These are phyloP conservation scores for Antheraea mylitta DNA, from an alignment of 1,140 invertebrate genomes.

Conservation along the genomic window DNA sequence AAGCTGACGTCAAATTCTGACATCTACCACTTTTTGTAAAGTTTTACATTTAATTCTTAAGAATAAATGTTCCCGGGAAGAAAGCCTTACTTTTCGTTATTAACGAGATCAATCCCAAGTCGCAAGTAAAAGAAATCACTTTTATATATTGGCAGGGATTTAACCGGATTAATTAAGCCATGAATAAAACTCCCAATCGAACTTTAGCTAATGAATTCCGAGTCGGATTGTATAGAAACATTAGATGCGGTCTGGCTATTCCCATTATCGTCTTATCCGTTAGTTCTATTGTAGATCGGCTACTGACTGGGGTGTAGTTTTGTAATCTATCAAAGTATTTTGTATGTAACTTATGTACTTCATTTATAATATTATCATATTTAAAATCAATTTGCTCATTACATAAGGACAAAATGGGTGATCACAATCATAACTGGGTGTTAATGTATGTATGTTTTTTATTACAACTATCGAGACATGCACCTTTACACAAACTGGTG, in stretches of 20 bases:
- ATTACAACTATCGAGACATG: too few species aligned
- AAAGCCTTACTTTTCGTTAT: background rate
- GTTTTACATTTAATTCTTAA: background rate
- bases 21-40: background rate
- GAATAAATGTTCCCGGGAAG: background rate
- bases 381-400: too few species aligned
- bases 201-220: constrained; percentile 2
- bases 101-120: background rate
- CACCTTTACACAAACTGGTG: too few species aligned
- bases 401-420: too few species aligned
- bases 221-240: constrained; percentile 1
- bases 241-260: constrained; percentile 1
- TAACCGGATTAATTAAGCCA: constrained; percentile 2
- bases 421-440: too few species aligned
- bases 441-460: too few species aligned
- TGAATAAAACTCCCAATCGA: constrained; percentile 4
- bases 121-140: constrained; percentile 2
- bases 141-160: constrained; percentile 3
- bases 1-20: background rate
- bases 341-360: too few species aligned
- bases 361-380: too few species aligned
- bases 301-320: background rate
- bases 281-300: background rate
- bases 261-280: constrained; percentile 1
- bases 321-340: too few species aligned